These are phyloP conservation scores for Ceyx margarethae DNA, from an alignment of 2,113 vertebrate species.

Conservation along the genomic window DNA sequence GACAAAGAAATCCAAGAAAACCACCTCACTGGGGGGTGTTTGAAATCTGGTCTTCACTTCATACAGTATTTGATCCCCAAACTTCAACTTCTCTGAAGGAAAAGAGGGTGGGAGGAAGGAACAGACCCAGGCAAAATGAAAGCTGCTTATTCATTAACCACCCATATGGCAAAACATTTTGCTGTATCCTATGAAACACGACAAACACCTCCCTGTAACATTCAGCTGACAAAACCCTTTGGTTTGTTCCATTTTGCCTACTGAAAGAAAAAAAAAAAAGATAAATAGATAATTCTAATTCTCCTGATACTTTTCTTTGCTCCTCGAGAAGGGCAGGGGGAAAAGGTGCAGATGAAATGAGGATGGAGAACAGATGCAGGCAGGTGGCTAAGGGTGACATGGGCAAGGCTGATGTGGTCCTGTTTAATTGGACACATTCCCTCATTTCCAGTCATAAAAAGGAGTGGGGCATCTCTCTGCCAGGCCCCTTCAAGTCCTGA, in stretches of 20 bases:
- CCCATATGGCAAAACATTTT: slow-evolving; percentile 52
- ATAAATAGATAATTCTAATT: background rate
- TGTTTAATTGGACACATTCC: background rate
- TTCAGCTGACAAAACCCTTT: background rate
- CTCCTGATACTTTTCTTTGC: background rate
- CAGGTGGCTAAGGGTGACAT: background rate
- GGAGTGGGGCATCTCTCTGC: background rate
- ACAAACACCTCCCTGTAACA: background rate
- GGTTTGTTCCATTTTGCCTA: background rate
- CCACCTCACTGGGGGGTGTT: background rate
- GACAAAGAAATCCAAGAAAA: background rate
- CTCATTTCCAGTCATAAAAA: background rate
- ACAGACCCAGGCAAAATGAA: background rate
- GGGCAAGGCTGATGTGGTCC: background rate
- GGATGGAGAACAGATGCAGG: background rate
- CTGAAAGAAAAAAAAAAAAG: background rate
- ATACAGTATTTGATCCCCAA: background rate
- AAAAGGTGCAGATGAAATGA: background rate
- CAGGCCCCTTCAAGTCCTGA: too few relatives aligned
- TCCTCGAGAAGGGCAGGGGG: background rate
- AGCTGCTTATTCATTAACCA: slow-evolving; percentile 51
- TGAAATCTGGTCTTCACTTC: background rate
- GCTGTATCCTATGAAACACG: background rate
- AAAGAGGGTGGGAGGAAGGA: slow-evolving; percentile 27
- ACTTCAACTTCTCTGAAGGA: background rate